Evolutionary conservation across 2,797 vertebrate species (phyloP), one percentile per base, ranked within the genome.

Genomic region (Gymnoscopelus microlampas): DNA sequence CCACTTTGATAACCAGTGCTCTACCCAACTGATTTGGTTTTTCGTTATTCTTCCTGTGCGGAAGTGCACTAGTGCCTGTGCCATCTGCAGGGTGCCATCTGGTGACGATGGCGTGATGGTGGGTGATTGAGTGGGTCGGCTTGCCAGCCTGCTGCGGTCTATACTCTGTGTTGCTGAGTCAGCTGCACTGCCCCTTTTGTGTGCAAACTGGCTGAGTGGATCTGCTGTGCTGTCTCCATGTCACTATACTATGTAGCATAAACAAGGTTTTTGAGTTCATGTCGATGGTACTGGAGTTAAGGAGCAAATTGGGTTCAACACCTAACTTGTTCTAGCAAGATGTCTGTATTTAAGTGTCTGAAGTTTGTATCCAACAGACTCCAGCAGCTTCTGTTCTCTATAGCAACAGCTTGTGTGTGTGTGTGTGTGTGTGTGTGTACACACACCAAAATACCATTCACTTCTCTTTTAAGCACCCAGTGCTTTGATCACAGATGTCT

Each of bases 61-160:
- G n/a, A n/a, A n/a, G n/a, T n/a, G n/a, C n/a, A n/a, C n/a, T 53
- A 70, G n/a, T 70, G 62, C 63, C 68, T 6, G 26, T 64, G 62
- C 79, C 81, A 80, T 79, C 77, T 83, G 82, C 65, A 63, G 64
- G 53, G 26, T 51, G 63, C 81, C 84, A 84, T 82, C 82, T 82
- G 85, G 55, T 68, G 50, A 57, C 19, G 66, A 39, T 54, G 59
- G 55, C 19, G 51, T 61, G 50, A 56, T 60, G 44, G 14, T 5
- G 56, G 60, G 56, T 63, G 59, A 69, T 57, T 14, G 68, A 59
- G 26, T 5, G 69, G 65, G 71, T 76, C 70, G 68, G 60, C 13
- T 6, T n/a, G 57, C 63, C 59, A 19, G 10, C 49, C 56, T 64
- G 47, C 7, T 44, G 58, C 23, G 7, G 13, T 44, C 35, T 3